These are phyloP conservation scores for Cuculus canorus DNA, from an alignment of 2,797 vertebrate genomes.

Conservation along the genomic window DNA sequence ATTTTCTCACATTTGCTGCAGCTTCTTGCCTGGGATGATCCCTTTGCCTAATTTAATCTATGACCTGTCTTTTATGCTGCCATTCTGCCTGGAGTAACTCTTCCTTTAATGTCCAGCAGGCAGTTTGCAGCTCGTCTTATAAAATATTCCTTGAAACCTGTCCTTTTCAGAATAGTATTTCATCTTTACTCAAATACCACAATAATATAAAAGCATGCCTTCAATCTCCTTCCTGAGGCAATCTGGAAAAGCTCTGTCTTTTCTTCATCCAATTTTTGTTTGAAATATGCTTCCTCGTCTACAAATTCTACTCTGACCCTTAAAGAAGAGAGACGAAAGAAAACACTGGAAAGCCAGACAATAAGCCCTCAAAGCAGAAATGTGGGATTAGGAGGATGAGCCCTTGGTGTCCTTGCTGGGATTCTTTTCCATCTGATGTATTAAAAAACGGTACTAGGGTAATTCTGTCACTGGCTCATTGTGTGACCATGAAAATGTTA, in stretches of 20 bases:
- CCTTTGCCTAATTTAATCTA: background rate
- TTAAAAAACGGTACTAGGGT: background rate
- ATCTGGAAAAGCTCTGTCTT: background rate
- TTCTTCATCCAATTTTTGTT: background rate
- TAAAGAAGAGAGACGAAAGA: background rate
- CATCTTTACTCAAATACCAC: background rate
- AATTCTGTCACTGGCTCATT: background rate
- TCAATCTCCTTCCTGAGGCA: background rate
- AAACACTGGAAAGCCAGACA: background rate
- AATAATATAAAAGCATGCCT: background rate
- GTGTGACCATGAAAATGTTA: background rate
- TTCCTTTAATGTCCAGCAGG: background rate
- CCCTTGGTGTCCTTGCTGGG: background rate
- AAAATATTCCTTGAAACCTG: background rate
- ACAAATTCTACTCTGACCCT: background rate
- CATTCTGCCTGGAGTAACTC: background rate
- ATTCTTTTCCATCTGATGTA: background rate
- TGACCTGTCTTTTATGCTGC: background rate
- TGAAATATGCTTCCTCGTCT: background rate
- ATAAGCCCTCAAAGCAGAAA: background rate
- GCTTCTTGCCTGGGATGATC: background rate
- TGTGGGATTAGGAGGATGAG: background rate
- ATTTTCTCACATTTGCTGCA: background rate
- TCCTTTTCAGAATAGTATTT: background rate
- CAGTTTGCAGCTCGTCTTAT: background rate